Conservation (phyloP, 2,113 vertebrate genomes). For the Orthonyx spaldingii region DNA sequence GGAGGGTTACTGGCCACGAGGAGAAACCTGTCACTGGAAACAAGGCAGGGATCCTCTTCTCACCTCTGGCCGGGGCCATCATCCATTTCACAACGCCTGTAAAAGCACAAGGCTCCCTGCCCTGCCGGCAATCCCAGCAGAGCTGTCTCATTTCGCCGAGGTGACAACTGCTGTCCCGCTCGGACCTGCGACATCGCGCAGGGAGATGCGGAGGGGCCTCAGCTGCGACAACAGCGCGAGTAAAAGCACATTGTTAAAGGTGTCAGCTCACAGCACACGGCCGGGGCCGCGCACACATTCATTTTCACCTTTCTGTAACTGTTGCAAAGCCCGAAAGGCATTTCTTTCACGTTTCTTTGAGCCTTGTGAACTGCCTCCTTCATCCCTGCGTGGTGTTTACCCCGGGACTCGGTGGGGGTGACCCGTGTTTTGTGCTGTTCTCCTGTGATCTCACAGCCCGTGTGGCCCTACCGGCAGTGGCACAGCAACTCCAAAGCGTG, state of each 20-base stretch:
- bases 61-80: not conserved
- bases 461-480: not conserved
- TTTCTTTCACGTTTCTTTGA: not conserved
- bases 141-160: accelerated
- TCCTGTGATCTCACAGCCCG: not conserved
- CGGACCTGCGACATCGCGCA: accelerated
- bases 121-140: not conserved
- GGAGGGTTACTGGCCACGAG: accelerated
- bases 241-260: not conserved
- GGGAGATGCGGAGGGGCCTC: not conserved
- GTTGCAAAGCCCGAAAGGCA: not conserved
- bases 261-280: not conserved
- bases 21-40: not conserved
- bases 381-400: not conserved
- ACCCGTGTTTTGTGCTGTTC: not conserved
- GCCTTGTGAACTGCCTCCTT: not conserved
- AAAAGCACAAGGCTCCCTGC: not conserved
- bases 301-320: constrained; percentile 21
- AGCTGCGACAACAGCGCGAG: not conserved
- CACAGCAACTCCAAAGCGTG: not conserved
- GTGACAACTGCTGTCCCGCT: not conserved
- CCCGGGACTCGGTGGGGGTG: not conserved
- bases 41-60: not conserved
- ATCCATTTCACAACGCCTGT: not conserved
- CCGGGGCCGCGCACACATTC: not conserved